Base-by-base conservation (phyloP, 2,797 vertebrate species). In the Parotocinclus haroldoi region DNA sequence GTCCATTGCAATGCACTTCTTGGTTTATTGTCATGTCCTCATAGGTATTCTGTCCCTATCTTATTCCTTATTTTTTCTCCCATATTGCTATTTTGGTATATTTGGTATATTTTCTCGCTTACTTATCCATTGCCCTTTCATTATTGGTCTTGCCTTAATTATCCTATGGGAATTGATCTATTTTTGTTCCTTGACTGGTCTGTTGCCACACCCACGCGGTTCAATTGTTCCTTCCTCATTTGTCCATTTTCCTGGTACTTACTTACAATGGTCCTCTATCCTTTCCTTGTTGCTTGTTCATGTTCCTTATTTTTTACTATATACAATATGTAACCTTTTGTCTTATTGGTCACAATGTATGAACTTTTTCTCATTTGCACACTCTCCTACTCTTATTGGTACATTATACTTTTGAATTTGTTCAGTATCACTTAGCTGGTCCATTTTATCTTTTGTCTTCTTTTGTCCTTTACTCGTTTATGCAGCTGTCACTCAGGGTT, bases 401-500 rank as follows among this genome's bases (percentile, higher is more conserved):
- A 0, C 5, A 10, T 13, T 42, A 1, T 18, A 2, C 9, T 14
- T 11, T 44, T 27, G 27, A 27, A 27, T 27, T 2, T 27, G 27
- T 27, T 27, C 27, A 27, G 2, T 27, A 27, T 27, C 7, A 3
- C 10, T n/a, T n/a, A n/a, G n/a, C n/a, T 44, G 10, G 11, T 58
- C 38, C 9, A 3, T 11, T 40, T 58, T 18, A 5, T 44, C 7
- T 7, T 27, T 27, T 37, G n/a, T 5, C 1, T 0, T 50, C 9
- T 27, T 27, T 40, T 5, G 2, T 53, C 18, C 7, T 10, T 57
- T 39, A 13, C 56, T 72, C 7, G 10, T 40, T 39, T n/a, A 16
- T 27, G 7, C 59, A 79, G 97, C 84, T 99, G 97, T 69, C 93
- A 99, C 85, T 93, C 96, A 1, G 97, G 96, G 73, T 99, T 96